Conservation (phyloP, 2,113 vertebrate species). For the Uropsilus gracilis region DNA sequence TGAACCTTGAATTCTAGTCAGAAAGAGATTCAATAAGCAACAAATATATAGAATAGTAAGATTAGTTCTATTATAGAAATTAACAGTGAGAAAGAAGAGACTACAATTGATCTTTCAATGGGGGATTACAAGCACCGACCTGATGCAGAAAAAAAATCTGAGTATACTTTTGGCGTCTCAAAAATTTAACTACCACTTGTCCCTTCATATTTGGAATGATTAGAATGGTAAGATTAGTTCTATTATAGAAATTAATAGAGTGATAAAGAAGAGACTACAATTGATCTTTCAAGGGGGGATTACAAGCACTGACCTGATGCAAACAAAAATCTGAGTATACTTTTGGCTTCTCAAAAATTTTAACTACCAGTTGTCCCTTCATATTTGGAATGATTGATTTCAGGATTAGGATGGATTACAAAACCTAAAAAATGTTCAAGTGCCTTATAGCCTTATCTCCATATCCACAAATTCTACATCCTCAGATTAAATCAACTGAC, state of each 20-base stretch:
- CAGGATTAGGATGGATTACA: not conserved
- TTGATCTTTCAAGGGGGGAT: not conserved
- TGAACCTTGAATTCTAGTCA: conserved; percentile 5
- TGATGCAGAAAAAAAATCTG: not conserved
- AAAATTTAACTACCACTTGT: not conserved
- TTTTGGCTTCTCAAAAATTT: not conserved
- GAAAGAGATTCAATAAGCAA: not conserved
- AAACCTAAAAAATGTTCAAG: not conserved
- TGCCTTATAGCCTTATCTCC: not conserved
- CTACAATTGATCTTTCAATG: not conserved
- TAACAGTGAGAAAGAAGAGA: not conserved
- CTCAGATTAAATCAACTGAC: not conserved
- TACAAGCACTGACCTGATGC: not conserved
- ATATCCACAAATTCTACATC: not conserved
- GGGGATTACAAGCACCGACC: not conserved
- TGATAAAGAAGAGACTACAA: not conserved
- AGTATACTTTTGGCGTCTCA: not conserved
- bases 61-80: not conserved
- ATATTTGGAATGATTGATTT: not conserved
- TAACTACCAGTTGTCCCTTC: not conserved
- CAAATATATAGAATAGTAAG: not conserved
- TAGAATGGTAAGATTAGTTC: not conserved
- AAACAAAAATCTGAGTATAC: not conserved
- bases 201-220: not conserved
- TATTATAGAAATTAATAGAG: not conserved